Evolutionary conservation across 2,888 invertebrate species (phyloP).

Genomic region (Pheosia gnoma): DNA sequence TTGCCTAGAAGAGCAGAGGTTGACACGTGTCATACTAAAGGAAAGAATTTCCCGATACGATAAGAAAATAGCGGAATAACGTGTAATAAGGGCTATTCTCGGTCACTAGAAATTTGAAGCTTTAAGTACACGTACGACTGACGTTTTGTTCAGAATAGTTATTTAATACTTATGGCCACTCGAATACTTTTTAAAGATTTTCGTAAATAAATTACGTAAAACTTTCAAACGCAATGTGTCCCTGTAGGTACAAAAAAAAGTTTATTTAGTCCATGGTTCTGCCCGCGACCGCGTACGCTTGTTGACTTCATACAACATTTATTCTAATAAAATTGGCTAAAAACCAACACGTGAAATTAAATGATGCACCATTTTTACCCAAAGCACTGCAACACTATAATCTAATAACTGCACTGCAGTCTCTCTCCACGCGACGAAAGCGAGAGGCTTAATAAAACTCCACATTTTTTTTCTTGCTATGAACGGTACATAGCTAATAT

Average conservation of each 20-base stretch:
- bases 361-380: not conserved
- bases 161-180: not conserved
- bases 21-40: not conserved
- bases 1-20: not conserved
- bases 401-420: constrained; percentile 1
- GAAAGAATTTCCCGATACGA: not conserved
- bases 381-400: constrained; percentile 4
- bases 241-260: no score
- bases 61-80: not conserved
- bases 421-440: not conserved
- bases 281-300: no score
- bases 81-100: not conserved
- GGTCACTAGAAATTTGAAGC: not conserved
- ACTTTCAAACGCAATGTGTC: no score
- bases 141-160: not conserved
- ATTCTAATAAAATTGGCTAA: not conserved
- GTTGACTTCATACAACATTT: no score
- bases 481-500: no score
- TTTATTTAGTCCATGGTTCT: no score
- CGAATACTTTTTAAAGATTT: not conserved
- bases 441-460: not conserved
- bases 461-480: not conserved
- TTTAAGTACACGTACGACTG: not conserved
- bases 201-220: no score
- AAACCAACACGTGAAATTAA: not conserved